A percentile compares a stretch with the other conserved stretches of the same genome.
phyloP scores from a whole-genome alignment of 2,797 vertebrate genomes.

The Pristis pectinata region DNA sequence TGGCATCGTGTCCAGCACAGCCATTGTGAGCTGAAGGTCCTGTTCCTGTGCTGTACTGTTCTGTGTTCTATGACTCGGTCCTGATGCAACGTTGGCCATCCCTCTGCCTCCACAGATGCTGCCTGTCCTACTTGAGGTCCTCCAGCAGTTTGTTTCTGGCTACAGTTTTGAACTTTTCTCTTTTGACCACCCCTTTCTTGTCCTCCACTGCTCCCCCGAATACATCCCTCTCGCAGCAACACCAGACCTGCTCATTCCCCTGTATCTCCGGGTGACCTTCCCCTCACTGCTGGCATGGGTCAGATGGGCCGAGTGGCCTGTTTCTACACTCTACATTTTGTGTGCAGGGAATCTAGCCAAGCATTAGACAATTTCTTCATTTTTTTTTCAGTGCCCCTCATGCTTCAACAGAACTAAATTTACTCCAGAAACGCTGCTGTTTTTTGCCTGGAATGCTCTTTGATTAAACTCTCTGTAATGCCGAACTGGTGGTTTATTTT shows the following conservation, averaged over 20 bases:
- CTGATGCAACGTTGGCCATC: no score
- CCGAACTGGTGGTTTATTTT: background rate
- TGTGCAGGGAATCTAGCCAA: background rate
- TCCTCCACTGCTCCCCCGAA: background rate
- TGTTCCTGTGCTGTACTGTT: no score
- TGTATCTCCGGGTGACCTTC: background rate
- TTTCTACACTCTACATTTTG: background rate
- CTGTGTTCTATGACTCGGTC: no score
- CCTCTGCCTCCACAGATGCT: no score
- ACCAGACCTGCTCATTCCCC: background rate
- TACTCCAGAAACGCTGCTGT: background rate
- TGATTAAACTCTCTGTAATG: background rate
- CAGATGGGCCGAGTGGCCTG: background rate
- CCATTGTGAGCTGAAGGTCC: no score
- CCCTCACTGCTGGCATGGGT: background rate
- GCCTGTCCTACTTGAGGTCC: no score
- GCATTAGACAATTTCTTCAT: background rate
- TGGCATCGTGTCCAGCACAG: no score
- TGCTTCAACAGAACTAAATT: background rate
- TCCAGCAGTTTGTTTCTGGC: no score
- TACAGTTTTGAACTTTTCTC: background rate
- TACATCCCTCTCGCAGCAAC: background rate
- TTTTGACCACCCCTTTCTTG: background rate
- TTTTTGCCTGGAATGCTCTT: background rate
- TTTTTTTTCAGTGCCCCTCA: background rate